phyloP scores from a whole-genome alignment of 2,888 invertebrate species.

The Psylliodes chrysocephalus region DNA sequence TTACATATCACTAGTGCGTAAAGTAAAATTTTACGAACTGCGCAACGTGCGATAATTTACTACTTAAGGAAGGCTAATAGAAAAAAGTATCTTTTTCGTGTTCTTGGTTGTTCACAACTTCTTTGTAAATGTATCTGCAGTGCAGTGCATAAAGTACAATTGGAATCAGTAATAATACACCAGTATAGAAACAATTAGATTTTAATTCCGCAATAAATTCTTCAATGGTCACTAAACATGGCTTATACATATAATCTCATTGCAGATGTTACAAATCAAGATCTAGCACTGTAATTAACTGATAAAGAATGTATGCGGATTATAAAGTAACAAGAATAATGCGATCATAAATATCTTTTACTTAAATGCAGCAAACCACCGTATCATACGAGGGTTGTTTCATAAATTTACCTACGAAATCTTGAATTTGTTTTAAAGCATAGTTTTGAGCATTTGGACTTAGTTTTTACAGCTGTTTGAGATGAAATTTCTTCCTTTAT shows the following conservation, averaged over 20 bases:
- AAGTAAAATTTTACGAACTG: too few relatives aligned
- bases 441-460: too few relatives aligned
- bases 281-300: constrained; percentile 21
- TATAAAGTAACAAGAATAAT: constrained; percentile 24
- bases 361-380: constrained; percentile 10
- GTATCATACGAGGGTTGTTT: neutral
- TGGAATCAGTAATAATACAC: constrained; percentile 4
- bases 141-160: constrained; percentile 2
- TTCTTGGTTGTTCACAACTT: too few relatives aligned
- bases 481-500: too few relatives aligned
- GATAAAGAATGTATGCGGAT: constrained; percentile 26
- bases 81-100: too few relatives aligned
- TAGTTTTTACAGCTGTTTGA: neutral
- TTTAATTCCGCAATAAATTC: constrained; percentile 5
- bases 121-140: too few relatives aligned
- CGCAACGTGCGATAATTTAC: too few relatives aligned
- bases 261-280: constrained; percentile 28
- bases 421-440: too few relatives aligned
- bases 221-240: constrained; percentile 5
- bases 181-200: constrained; percentile 12
- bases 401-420: too few relatives aligned
- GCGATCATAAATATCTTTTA: constrained; percentile 16
- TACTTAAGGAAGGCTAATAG: too few relatives aligned
- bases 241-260: constrained; percentile 19
- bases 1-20: too few relatives aligned